Percentiles rank a stretch among this genome's conserved stretches.
Conservation (phyloP, 2,797 vertebrate species). For the Thamnophis elegans region DNA sequence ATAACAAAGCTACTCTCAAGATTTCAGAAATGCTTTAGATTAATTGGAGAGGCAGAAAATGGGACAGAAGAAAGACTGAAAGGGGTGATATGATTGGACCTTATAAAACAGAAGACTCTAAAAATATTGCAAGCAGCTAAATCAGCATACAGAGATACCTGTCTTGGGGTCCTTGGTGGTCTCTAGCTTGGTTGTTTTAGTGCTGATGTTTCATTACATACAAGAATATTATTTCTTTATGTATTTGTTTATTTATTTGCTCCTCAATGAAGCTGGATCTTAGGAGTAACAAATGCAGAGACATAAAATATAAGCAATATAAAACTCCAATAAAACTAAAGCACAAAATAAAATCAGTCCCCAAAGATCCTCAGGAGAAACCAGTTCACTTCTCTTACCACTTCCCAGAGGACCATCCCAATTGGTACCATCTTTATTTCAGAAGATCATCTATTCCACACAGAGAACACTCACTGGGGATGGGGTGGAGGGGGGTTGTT, state of each 20-base stretch:
- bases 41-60: background rate
- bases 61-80: background rate
- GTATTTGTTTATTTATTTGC: too few relatives aligned
- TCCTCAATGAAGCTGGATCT: too few relatives aligned
- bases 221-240: too few relatives aligned
- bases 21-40: background rate
- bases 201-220: background rate
- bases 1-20: background rate
- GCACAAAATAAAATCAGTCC: too few relatives aligned
- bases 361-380: too few relatives aligned
- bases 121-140: background rate
- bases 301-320: too few relatives aligned
- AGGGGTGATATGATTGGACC: background rate
- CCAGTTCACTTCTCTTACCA: background rate
- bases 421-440: background rate
- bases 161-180: background rate
- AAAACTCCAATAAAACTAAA: too few relatives aligned
- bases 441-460: background rate
- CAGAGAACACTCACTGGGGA: background rate
- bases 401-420: background rate
- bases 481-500: too few relatives aligned
- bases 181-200: background rate
- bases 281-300: too few relatives aligned
- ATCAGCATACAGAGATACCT: background rate
- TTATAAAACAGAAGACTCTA: background rate